A percentile compares a stretch with the other conserved stretches of the same genome.
Evolutionary conservation across 2,113 vertebrate genomes (phyloP).

Genomic region (Lasiurus borealis): DNA sequence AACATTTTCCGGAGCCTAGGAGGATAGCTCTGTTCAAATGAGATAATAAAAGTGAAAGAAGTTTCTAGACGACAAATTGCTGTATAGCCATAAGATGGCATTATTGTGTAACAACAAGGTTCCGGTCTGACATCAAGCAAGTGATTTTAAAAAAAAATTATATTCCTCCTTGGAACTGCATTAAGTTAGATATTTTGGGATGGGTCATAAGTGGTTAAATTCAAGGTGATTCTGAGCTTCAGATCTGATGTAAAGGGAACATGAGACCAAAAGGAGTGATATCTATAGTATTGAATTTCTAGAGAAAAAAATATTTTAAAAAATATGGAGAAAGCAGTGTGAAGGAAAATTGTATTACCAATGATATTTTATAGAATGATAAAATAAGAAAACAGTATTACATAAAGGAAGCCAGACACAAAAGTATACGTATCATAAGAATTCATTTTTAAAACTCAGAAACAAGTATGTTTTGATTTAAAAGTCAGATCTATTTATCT

Average conservation of each 20-base stretch:
- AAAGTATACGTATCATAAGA: neutral
- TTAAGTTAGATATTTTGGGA: neutral
- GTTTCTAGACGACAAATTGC: conserved; percentile 50
- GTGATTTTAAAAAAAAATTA: conserved; percentile 19
- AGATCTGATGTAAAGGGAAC: neutral
- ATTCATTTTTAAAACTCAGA: neutral
- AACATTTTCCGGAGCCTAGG: neutral
- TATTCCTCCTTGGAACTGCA: neutral
- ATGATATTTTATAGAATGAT: neutral
- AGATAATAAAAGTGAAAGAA: conserved; percentile 42
- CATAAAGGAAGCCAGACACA: neutral
- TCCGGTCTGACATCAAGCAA: neutral
- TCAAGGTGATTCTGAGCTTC: conserved; percentile 24
- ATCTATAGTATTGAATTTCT: neutral
- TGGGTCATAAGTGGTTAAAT: neutral
- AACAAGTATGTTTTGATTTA: neutral
- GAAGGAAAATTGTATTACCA: neutral
- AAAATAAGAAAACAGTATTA: neutral
- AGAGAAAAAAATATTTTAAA: neutral
- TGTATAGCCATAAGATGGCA: conserved; percentile 76
- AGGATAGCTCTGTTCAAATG: neutral
- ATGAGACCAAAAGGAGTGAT: neutral
- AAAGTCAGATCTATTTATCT: neutral
- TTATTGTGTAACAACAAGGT: conserved; percentile 71
- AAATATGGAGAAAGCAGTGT: neutral